Percentiles rank a stretch among this genome's conserved stretches.
Conservation (phyloP, 2,113 vertebrate species). For the Mionectes macconnelli region DNA sequence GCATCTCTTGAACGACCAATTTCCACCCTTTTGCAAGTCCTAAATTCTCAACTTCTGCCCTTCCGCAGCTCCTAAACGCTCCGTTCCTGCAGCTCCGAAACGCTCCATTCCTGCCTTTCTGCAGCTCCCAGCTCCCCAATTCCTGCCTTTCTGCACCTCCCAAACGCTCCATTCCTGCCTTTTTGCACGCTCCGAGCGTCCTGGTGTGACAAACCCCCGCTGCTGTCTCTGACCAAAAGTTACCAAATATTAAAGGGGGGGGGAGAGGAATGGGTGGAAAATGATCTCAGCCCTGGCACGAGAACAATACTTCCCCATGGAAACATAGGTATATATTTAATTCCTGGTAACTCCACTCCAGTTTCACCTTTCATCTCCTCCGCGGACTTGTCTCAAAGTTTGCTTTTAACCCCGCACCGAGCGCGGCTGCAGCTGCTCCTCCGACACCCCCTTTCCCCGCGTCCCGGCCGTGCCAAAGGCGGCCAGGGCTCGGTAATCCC, state of each 20-base stretch:
- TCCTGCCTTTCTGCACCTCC: not conserved
- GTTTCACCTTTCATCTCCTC: slow-evolving; percentile 71
- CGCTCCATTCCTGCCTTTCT: not conserved
- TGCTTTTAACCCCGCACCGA: not conserved
- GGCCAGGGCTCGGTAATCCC: slow-evolving; percentile 71
- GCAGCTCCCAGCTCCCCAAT: not conserved
- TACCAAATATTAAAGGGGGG: slow-evolving; percentile 39
- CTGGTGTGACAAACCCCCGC: slow-evolving; percentile 8
- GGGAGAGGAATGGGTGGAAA: slow-evolving; percentile 51
- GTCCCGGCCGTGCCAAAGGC: slow-evolving; percentile 73
- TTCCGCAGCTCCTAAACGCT: not conserved
- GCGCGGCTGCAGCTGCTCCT: slow-evolving; percentile 44
- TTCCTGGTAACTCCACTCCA: slow-evolving; percentile 68
- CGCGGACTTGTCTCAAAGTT: slow-evolving; percentile 66
- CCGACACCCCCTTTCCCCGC: slow-evolving; percentile 4
- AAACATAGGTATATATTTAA: slow-evolving; percentile 74
- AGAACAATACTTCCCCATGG: slow-evolving; percentile 68
- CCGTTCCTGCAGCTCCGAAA: not conserved
- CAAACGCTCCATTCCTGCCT: not conserved
- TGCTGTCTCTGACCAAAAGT: slow-evolving; percentile 68
- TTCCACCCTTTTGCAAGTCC: not conserved
- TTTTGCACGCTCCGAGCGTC: not conserved
- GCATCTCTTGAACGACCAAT: not conserved
- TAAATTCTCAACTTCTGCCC: not conserved
- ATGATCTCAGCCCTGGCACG: slow-evolving; percentile 68